These are phyloP conservation scores for Zaprionus gabonicus DNA, from an alignment of 1,140 invertebrate species.

Conservation along the genomic window DNA sequence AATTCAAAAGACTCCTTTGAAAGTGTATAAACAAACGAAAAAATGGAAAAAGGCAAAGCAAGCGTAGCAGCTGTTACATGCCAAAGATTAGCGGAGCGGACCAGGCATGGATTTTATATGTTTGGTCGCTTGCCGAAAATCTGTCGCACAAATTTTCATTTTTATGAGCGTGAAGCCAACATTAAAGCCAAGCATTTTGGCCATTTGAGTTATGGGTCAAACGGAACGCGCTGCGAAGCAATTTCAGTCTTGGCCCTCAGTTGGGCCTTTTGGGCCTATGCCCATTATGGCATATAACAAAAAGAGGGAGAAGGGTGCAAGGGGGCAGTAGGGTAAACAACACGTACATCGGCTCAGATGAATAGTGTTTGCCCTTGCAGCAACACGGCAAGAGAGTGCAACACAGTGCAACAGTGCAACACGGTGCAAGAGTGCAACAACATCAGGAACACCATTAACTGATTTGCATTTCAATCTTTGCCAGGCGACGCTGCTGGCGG, in stretches of 20 bases:
- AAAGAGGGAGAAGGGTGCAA: background rate
- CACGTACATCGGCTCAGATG: constrained; percentile 54
- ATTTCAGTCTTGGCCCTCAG: background rate
- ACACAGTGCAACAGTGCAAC: constrained; percentile 21
- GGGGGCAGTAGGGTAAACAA: constrained; percentile 12
- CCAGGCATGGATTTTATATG: constrained; percentile 12
- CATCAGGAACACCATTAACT: constrained; percentile 66
- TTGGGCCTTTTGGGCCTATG: background rate
- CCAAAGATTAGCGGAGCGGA: constrained; percentile 64
- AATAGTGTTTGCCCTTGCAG: constrained; percentile 46
- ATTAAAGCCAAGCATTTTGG: constrained; percentile 55
- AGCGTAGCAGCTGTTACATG: constrained; percentile 66
- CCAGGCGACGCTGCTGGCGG: constrained; percentile 42
- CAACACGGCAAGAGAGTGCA: constrained; percentile 19
- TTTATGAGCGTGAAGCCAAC: constrained; percentile 59
- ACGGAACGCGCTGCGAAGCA: background rate
- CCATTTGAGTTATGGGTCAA: constrained; percentile 50
- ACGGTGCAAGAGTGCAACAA: constrained; percentile 26
- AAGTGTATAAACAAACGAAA: background rate
- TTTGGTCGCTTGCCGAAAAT: constrained; percentile 51
- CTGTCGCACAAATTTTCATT: constrained; percentile 81
- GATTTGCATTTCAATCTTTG: constrained; percentile 81
- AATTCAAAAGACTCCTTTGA: constrained; percentile 19
- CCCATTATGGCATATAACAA: constrained; percentile 1
- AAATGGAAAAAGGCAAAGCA: constrained; percentile 9